Percentiles rank a stretch among this genome's conserved stretches.
Evolutionary conservation across 2,113 vertebrate genomes (phyloP).

Genomic region (Crypturellus undulatus): DNA sequence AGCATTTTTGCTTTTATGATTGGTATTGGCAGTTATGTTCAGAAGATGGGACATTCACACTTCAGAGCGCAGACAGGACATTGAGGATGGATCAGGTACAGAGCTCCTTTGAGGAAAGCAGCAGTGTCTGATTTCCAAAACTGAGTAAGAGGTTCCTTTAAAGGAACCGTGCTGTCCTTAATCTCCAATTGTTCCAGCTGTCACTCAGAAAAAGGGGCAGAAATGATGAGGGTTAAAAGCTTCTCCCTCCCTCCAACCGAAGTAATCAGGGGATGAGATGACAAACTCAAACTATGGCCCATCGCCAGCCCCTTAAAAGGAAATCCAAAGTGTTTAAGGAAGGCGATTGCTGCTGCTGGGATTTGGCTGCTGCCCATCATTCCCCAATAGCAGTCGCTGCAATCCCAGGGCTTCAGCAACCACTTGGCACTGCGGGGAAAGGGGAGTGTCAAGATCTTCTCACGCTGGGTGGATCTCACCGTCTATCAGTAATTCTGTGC

Average conservation of each 20-base stretch:
- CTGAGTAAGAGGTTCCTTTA: background rate
- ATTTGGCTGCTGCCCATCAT: background rate
- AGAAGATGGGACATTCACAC: background rate
- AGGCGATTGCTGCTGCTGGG: background rate
- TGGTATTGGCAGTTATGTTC: background rate
- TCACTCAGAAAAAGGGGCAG: background rate
- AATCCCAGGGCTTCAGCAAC: background rate
- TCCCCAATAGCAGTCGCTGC: background rate
- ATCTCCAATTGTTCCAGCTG: background rate
- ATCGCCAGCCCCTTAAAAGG: background rate
- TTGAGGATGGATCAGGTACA: accelerated
- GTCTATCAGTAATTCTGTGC: background rate
- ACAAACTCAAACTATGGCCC: background rate
- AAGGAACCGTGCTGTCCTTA: background rate
- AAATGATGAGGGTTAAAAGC: background rate
- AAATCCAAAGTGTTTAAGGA: background rate
- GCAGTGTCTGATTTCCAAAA: background rate
- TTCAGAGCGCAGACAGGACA: background rate
- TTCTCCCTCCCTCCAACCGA: background rate
- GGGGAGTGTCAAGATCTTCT: background rate
- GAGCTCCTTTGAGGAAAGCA: background rate
- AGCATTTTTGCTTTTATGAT: background rate
- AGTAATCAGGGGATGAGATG: background rate
- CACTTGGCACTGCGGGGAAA: background rate
- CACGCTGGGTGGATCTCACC: accelerated